These are phyloP conservation scores for Platorchestia sp. DNA, from an alignment of 1,140 invertebrate species.

Conservation along the genomic window DNA sequence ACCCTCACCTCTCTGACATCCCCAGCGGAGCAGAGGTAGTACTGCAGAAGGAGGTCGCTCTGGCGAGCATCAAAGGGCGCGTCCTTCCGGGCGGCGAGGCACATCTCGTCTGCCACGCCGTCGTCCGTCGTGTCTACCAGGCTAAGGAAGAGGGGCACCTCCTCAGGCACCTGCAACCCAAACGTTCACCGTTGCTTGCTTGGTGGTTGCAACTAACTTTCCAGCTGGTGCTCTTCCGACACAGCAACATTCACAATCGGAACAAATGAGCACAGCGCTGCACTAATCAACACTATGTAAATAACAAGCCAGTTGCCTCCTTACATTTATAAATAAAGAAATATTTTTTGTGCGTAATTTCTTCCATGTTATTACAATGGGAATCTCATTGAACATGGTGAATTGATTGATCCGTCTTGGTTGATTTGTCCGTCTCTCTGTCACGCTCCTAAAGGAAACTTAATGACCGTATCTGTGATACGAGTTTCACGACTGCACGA, in stretches of 20 bases:
- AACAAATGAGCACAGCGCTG: neutral
- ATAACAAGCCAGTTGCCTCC: too few species aligned
- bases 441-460: too few species aligned
- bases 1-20: conserved; percentile 74
- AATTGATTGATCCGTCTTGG: too few species aligned
- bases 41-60: conserved; percentile 72
- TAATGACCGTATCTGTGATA: too few species aligned
- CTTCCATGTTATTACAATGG: too few species aligned
- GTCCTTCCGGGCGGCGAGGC: conserved; percentile 74
- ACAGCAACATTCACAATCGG: too few species aligned
- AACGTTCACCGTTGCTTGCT: neutral
- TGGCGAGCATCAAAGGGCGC: conserved; percentile 65
- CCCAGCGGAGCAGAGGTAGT: conserved; percentile 74
- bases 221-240: neutral
- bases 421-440: too few species aligned
- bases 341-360: too few species aligned
- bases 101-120: conserved; percentile 75
- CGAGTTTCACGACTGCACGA: too few species aligned
- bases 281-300: neutral
- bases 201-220: too few species aligned
- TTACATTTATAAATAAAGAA: too few species aligned
- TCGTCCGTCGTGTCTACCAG: conserved; percentile 82
- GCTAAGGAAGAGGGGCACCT: conserved; percentile 75
- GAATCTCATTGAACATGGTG: too few species aligned
- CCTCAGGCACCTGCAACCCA: conserved; percentile 54